Conservation (phyloP, 2,888 invertebrate genomes). For the Epinotia demarniana region DNA sequence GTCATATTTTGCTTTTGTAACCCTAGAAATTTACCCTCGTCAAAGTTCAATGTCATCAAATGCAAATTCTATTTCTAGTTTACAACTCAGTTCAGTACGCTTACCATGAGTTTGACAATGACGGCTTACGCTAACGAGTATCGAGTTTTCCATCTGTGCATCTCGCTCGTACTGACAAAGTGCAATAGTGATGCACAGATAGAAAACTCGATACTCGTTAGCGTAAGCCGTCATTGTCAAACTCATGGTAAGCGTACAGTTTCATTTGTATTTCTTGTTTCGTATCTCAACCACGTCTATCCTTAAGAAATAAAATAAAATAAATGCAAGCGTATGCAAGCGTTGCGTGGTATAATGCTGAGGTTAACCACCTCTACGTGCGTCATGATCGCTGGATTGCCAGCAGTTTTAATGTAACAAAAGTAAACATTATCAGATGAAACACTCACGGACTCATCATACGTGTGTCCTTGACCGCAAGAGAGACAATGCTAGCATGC, state of each 20-base stretch:
- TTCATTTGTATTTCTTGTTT: not conserved
- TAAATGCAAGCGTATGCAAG: not conserved
- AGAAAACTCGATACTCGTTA: too few relatives aligned
- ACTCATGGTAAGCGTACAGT: too few relatives aligned
- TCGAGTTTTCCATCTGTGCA: too few relatives aligned
- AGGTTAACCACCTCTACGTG: conserved; percentile 14
- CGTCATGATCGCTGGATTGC: conserved; percentile 4
- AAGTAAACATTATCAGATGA: conserved; percentile 37
- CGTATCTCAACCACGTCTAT: not conserved
- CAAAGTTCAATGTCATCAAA: not conserved
- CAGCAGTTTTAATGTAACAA: conserved; percentile 29
- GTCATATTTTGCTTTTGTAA: not conserved
- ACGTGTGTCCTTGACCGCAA: conserved; percentile 40
- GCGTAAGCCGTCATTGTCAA: too few relatives aligned
- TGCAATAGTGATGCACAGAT: too few relatives aligned
- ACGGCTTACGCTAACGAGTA: too few relatives aligned
- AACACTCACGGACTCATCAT: conserved; percentile 33
- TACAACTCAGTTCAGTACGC: not conserved
- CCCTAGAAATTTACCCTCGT: not conserved
- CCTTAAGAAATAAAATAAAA: not conserved
- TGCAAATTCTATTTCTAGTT: too few relatives aligned
- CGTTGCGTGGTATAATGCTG: not conserved
- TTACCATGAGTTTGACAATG: too few relatives aligned
- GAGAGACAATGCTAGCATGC: conserved; percentile 43
- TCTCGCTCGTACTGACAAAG: too few relatives aligned